Conservation (phyloP, 2,113 vertebrate species). For the Triplophysa tibetana region DNA sequence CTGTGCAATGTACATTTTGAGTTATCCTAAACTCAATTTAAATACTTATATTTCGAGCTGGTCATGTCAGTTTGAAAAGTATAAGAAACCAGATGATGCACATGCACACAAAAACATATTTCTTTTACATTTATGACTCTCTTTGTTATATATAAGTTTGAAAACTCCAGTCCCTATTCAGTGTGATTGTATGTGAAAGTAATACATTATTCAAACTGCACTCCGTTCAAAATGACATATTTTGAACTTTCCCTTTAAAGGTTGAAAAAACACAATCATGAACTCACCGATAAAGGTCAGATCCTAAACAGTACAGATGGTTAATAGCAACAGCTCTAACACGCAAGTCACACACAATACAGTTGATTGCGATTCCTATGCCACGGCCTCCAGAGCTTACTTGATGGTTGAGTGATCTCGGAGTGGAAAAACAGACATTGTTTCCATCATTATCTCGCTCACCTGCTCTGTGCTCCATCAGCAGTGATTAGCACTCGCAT, state of each 20-base stretch:
- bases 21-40: background rate
- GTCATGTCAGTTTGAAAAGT: background rate
- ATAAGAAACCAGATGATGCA: background rate
- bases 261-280: background rate
- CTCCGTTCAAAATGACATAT: too few relatives aligned
- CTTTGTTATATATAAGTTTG: too few relatives aligned
- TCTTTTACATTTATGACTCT: too few relatives aligned
- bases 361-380: background rate
- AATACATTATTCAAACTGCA: too few relatives aligned
- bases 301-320: background rate
- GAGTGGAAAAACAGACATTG: conserved; percentile 1
- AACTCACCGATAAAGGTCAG: background rate
- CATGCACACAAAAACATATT: too few relatives aligned
- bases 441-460: conserved; percentile 5
- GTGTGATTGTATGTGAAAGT: too few relatives aligned
- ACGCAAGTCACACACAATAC: background rate
- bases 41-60: background rate
- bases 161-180: too few relatives aligned
- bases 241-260: background rate
- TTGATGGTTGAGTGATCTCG: conserved; percentile 33
- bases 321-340: background rate
- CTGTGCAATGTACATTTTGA: background rate
- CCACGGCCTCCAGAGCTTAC: background rate
- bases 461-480: conserved; percentile 16
- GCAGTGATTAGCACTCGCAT: conserved; percentile 66